Evolutionary conservation across 2,113 vertebrate species (phyloP).

Genomic region (Python bivittatus): DNA sequence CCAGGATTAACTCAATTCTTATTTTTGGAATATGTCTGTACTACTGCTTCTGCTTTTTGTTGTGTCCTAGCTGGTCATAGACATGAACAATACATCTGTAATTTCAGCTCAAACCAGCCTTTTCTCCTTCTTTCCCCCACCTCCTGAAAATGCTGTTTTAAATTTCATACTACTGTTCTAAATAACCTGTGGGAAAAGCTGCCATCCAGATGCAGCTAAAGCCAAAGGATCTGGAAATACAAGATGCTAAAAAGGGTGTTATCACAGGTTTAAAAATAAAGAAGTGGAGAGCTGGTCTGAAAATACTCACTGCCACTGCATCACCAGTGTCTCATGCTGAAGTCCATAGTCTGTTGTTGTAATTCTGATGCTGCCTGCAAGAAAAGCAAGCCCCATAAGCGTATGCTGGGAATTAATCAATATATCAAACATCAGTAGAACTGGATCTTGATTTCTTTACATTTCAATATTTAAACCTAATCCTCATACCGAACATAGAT

Average conservation of each 20-base stretch:
- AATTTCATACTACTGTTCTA: not conserved
- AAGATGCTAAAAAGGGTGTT: slow-evolving; percentile 22
- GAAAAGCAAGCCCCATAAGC: slow-evolving; percentile 47
- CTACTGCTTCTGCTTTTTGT: not conserved
- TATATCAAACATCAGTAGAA: not conserved
- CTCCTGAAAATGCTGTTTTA: not conserved
- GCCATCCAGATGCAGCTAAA: not conserved
- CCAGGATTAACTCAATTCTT: not conserved
- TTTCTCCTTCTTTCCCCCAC: not conserved
- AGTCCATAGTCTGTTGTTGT: slow-evolving; percentile 33
- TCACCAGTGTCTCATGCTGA: slow-evolving; percentile 64
- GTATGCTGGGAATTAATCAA: not conserved
- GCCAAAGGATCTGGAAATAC: not conserved
- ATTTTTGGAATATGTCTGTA: not conserved
- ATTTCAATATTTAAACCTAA: not conserved
- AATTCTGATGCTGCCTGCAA: slow-evolving; percentile 59
- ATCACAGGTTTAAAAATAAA: slow-evolving; percentile 37
- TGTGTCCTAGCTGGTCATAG: not conserved
- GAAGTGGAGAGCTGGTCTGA: not conserved
- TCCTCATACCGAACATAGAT: not conserved
- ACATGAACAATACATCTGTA: not conserved
- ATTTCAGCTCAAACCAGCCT: not conserved
- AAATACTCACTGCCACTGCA: slow-evolving; percentile 68
- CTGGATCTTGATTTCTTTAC: not conserved
- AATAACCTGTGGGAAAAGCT: not conserved